phyloP scores from a whole-genome alignment of 1,140 invertebrate species.

The Coboldia fuscipes region DNA sequence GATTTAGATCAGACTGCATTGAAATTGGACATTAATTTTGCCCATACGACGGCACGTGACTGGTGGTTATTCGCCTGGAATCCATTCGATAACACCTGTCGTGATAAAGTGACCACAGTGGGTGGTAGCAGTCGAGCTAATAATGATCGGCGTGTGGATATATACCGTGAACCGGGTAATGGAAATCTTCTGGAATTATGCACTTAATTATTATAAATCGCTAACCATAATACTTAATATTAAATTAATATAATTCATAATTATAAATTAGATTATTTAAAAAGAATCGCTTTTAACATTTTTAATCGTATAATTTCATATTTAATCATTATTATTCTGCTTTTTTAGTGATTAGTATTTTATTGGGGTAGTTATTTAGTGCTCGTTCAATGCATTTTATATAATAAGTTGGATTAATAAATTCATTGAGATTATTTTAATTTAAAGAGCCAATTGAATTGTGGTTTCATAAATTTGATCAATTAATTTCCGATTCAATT shows the following conservation, averaged over 20 bases:
- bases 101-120: slow-evolving; percentile 20
- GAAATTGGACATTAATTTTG: slow-evolving; percentile 35
- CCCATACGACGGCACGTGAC: slow-evolving; percentile 24
- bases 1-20: slow-evolving; percentile 40
- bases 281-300: no score
- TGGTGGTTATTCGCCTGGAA: slow-evolving; percentile 41
- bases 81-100: slow-evolving; percentile 21
- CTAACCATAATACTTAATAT: no score
- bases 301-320: no score
- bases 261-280: no score
- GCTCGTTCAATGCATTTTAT: no score
- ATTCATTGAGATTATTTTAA: neutral
- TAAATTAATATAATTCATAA: no score
- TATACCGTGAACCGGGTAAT: slow-evolving; percentile 23
- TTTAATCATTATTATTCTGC: no score
- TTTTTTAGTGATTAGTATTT: no score
- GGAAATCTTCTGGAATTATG: slow-evolving; percentile 18
- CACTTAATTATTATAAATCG: slow-evolving; percentile 10
- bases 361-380: no score
- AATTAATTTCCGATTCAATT: no score
- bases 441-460: neutral
- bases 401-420: no score
- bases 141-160: slow-evolving; percentile 21
- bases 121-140: slow-evolving; percentile 16
- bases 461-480: no score